Conservation (phyloP, 2,797 vertebrate species). For the Tympanoctomys barrerae region DNA sequence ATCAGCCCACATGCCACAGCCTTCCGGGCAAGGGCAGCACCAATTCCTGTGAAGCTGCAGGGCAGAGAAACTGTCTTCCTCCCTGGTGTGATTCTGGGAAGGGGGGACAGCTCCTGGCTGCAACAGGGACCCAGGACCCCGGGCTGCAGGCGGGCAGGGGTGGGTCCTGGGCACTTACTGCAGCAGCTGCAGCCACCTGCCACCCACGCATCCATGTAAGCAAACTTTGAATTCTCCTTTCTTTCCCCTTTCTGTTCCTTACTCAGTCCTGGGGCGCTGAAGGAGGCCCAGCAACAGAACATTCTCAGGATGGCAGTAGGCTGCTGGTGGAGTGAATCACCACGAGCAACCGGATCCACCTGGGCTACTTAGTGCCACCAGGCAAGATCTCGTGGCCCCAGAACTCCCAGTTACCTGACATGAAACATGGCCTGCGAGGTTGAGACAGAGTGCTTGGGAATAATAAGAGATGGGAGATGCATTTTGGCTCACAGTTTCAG, state of each 20-base stretch:
- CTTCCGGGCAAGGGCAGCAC: neutral
- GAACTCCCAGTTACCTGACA: neutral
- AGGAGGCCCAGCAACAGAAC: neutral
- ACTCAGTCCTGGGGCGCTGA: neutral
- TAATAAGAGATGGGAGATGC: neutral
- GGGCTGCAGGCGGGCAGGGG: neutral
- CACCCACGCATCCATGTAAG: neutral
- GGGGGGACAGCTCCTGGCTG: neutral
- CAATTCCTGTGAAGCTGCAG: rapidly evolving
- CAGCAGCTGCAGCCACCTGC: neutral
- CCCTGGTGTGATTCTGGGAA: rapidly evolving
- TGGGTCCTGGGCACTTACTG: no score
- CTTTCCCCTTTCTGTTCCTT: neutral
- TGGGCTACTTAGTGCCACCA: neutral
- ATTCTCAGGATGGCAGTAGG: neutral
- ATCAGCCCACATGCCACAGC: neutral
- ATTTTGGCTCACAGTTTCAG: neutral
- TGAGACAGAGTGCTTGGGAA: neutral
- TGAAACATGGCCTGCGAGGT: neutral
- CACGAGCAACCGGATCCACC: neutral
- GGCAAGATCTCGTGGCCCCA: neutral
- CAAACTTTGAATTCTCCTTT: neutral
- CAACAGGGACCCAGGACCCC: neutral
- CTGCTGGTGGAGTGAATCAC: neutral
- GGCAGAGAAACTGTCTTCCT: neutral